These are phyloP conservation scores for Glossophaga mutica DNA, from an alignment of 2,797 vertebrate species.

Conservation along the genomic window DNA sequence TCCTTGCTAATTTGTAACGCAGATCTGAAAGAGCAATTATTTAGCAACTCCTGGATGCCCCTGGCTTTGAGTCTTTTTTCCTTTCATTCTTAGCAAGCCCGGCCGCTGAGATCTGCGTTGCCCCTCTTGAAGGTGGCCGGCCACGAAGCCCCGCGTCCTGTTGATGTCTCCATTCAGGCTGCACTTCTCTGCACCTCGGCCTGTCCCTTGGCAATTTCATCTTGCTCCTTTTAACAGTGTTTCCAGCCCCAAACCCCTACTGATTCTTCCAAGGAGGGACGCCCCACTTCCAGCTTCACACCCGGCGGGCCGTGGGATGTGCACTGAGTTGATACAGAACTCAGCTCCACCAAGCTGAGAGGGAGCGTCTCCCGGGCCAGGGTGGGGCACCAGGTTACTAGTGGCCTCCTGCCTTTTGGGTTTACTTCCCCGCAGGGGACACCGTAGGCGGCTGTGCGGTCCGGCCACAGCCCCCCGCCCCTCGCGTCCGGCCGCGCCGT, in stretches of 20 bases:
- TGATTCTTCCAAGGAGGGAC: not conserved
- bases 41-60: not conserved
- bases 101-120: not conserved
- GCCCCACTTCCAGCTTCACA: not conserved
- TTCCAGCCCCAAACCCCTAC: not conserved
- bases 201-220: not conserved
- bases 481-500: conserved; percentile 71
- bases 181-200: not conserved
- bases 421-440: conserved; percentile 68
- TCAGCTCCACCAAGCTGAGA: not conserved
- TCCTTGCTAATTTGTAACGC: not conserved
- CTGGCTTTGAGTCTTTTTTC: not conserved
- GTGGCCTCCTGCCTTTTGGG: conserved; percentile 57
- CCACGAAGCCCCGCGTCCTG: not conserved
- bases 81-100: not conserved
- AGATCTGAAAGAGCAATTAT: not conserved
- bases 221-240: conserved; percentile 6
- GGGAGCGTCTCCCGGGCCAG: conserved; percentile 29
- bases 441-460: conserved; percentile 71
- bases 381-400: conserved; percentile 60
- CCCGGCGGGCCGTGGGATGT: not conserved
- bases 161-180: not conserved
- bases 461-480: conserved; percentile 62
- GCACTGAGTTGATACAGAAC: not conserved
- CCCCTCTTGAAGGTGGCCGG: not conserved